Conservation (phyloP, 1,140 invertebrate genomes). For the Nasonia giraulti region DNA sequence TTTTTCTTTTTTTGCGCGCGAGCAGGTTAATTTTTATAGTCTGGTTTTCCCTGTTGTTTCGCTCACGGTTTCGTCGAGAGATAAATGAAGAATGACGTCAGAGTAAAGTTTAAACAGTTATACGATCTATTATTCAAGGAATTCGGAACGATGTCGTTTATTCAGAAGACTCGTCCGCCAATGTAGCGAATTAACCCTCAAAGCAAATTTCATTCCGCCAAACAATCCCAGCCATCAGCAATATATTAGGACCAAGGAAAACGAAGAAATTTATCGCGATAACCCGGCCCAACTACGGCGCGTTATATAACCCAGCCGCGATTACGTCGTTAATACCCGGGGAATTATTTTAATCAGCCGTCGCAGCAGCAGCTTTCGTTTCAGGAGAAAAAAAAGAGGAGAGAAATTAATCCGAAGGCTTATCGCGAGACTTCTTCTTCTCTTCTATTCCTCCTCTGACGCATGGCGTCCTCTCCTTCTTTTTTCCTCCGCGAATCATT, state of each 20-base stretch:
- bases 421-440: background rate
- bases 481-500: background rate
- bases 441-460: background rate
- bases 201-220: too few relatives aligned
- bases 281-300: background rate
- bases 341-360: slow-evolving; percentile 3
- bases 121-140: too few relatives aligned
- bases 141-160: too few relatives aligned
- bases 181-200: too few relatives aligned
- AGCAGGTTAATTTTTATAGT: too few relatives aligned
- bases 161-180: too few relatives aligned
- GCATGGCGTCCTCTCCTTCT: background rate
- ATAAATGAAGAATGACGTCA: too few relatives aligned
- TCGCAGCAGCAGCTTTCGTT: background rate
- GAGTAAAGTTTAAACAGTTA: too few relatives aligned
- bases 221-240: too few relatives aligned
- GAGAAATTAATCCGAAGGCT: slow-evolving; percentile 4
- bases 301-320: background rate
- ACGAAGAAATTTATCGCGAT: background rate
- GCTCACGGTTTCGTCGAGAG: too few relatives aligned
- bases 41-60: too few relatives aligned
- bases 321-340: background rate
- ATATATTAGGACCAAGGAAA: background rate
- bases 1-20: too few relatives aligned
- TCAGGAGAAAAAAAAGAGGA: background rate